Evolutionary conservation across 2,797 vertebrate genomes (phyloP).

Genomic region (Myotis myotis): DNA sequence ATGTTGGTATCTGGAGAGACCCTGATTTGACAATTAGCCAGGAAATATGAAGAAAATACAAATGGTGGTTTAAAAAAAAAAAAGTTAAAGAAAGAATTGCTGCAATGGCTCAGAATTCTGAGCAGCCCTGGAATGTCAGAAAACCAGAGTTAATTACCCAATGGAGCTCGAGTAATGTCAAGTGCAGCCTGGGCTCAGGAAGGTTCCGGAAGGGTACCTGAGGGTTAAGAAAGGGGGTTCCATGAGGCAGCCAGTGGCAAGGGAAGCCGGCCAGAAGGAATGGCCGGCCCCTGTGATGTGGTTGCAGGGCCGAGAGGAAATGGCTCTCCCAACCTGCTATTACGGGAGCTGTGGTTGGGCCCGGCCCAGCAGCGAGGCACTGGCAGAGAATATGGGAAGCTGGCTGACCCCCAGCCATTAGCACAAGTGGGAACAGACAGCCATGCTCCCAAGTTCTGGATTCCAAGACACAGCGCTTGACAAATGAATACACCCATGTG

Average conservation of each 20-base stretch:
- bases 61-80: not conserved
- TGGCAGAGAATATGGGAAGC: slow-evolving; percentile 44
- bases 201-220: not conserved
- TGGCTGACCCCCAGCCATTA: not conserved
- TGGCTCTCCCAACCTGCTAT: slow-evolving; percentile 46
- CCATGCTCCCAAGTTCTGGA: not conserved
- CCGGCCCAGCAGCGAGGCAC: not conserved
- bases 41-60: slow-evolving; percentile 46
- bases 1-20: slow-evolving; percentile 53
- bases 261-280: slow-evolving; percentile 36
- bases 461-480: not conserved
- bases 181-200: not conserved
- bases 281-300: slow-evolving; percentile 55
- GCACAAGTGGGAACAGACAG: not conserved
- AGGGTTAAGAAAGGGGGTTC: slow-evolving; percentile 24
- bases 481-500: not conserved
- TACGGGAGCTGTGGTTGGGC: slow-evolving; percentile 54
- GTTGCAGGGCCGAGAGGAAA: slow-evolving; percentile 37
- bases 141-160: not conserved
- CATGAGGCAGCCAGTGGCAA: not conserved
- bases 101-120: not conserved
- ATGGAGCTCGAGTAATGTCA: not conserved
- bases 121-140: not conserved
- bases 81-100: not conserved
- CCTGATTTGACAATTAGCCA: slow-evolving; percentile 44